These are phyloP conservation scores for Temnothorax curvispinosus DNA, from an alignment of 1,140 invertebrate species.

Conservation along the genomic window DNA sequence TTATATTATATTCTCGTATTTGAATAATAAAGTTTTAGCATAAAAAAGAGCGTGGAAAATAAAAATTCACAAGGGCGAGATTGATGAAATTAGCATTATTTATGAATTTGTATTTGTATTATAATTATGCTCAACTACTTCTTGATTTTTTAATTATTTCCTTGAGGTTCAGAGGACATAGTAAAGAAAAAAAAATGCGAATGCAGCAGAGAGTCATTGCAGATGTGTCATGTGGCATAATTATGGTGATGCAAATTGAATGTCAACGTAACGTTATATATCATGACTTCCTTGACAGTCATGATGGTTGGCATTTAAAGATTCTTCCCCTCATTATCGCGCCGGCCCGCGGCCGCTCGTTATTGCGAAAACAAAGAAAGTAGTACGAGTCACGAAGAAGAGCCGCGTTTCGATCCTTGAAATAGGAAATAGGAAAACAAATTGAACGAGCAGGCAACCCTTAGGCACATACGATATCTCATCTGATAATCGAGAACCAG, in stretches of 20 bases:
- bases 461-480: constrained; percentile 4
- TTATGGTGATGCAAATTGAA: constrained; percentile 41
- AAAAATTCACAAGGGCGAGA: background rate
- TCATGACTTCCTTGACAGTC: constrained; percentile 46
- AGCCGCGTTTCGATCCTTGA: background rate
- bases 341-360: background rate
- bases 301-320: constrained; percentile 44
- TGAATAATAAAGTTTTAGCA: background rate
- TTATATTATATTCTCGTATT: background rate
- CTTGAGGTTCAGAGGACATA: background rate
- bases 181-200: background rate
- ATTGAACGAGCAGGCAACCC: background rate
- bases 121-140: background rate
- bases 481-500: background rate
- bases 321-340: constrained; percentile 52
- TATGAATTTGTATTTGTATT: background rate
- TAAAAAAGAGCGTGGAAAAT: background rate
- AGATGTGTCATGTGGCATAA: constrained; percentile 12
- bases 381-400: constrained; percentile 2
- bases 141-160: background rate
- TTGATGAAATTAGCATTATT: constrained; percentile 1
- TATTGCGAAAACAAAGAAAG: constrained; percentile 31
- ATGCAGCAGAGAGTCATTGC: background rate
- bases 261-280: constrained; percentile 52
- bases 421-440: constrained; percentile 17